phyloP scores from a whole-genome alignment of 2,888 invertebrate species.

The Xestobium rufovillosum region DNA sequence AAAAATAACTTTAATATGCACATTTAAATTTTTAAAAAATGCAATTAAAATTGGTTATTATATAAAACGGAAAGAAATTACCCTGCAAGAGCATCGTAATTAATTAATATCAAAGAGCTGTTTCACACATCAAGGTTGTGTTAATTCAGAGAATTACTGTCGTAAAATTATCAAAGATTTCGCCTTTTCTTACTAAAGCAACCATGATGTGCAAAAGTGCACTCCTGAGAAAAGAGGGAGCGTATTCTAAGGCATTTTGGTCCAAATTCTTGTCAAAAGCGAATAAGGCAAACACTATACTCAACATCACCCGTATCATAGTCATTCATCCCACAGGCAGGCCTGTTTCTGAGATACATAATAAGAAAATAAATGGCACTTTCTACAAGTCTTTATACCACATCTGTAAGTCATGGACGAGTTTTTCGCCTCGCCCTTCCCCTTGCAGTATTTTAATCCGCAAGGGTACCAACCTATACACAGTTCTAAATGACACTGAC shows the following conservation, averaged over 20 bases:
- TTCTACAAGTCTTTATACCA: constrained; percentile 91
- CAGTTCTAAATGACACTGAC: constrained; percentile 77
- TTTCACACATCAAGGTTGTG: no score
- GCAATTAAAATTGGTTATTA: no score
- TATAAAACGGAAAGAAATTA: no score
- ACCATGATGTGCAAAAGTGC: no score
- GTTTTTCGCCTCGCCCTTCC: constrained; percentile 46
- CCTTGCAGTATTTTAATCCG: constrained; percentile 87
- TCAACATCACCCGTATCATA: constrained; percentile 18
- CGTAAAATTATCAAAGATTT: no score
- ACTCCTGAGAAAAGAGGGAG: no score
- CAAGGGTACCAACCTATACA: constrained; percentile 96
- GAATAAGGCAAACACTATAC: constrained; percentile 28
- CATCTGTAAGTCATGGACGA: constrained; percentile 73
- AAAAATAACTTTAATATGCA: no score
- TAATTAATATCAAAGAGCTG: no score
- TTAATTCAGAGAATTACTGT: no score
- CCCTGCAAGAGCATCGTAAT: no score
- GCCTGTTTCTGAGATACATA: constrained; percentile 76
- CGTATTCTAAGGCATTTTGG: constrained; percentile 41
- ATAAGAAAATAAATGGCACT: constrained; percentile 82
- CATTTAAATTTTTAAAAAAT: no score
- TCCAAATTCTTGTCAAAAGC: constrained; percentile 30
- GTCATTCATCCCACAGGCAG: constrained; percentile 67
- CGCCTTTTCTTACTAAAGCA: no score